Evolutionary conservation across 1,140 invertebrate species (phyloP).

Genomic region (Tetragonula clypearis): DNA sequence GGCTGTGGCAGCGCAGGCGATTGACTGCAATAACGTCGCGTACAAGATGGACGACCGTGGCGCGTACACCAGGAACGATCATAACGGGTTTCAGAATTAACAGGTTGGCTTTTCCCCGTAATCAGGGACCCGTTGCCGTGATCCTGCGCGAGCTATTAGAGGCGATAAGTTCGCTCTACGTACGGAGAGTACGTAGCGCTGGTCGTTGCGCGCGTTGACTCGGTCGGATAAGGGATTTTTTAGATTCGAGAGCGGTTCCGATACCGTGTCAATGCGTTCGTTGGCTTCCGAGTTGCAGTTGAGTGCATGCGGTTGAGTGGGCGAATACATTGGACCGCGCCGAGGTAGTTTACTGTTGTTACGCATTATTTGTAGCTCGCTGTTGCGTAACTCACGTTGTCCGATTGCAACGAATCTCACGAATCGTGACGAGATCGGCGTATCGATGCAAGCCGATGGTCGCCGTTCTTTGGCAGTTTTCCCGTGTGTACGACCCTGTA

Average conservation of each 20-base stretch:
- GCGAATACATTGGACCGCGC: not conserved
- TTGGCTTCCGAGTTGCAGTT: not conserved
- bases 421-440: too few relatives aligned
- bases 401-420: not conserved
- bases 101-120: constrained; percentile 3
- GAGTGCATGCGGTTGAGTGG: not conserved
- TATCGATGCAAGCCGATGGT: too few relatives aligned
- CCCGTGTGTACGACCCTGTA: too few relatives aligned
- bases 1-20: not conserved
- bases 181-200: not conserved
- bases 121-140: not conserved
- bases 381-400: too few relatives aligned
- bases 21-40: not conserved
- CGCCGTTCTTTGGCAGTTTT: too few relatives aligned
- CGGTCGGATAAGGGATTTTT: constrained; percentile 1
- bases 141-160: not conserved
- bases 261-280: not conserved
- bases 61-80: not conserved
- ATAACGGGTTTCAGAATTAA: constrained; percentile 24
- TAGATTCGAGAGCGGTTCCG: not conserved
- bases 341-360: not conserved
- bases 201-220: too few relatives aligned
- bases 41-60: not conserved
- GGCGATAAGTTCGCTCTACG: not conserved
- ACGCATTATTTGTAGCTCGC: not conserved